Conservation (phyloP, 2,797 vertebrate species). For the Malacoctenus gilli region DNA sequence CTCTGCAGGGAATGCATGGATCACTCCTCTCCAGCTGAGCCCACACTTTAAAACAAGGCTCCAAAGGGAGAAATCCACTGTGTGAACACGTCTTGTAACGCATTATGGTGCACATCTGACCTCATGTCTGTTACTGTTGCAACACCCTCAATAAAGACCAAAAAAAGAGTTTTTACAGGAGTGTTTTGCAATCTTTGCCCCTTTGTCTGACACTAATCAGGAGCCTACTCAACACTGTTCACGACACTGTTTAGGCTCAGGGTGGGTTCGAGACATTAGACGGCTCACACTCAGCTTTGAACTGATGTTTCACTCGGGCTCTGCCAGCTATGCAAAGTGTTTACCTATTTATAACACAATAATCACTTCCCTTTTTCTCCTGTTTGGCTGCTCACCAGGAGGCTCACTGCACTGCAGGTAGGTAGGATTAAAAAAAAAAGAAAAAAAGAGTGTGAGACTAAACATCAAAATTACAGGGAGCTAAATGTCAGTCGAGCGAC, state of each 20-base stretch:
- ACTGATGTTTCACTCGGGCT: not conserved
- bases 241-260: no score
- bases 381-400: not conserved
- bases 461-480: no score
- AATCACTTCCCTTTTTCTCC: not conserved
- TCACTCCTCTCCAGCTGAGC: no score
- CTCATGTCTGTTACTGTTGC: no score
- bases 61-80: no score
- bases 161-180: not conserved
- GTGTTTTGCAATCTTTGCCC: not conserved
- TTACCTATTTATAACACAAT: constrained; percentile 1
- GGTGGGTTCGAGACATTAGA: no score
- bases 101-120: no score
- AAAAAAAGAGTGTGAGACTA: not conserved
- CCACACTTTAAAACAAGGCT: no score
- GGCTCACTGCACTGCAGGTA: not conserved
- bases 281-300: not conserved
- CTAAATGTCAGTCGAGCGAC: constrained; percentile 4
- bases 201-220: no score
- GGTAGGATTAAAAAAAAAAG: not conserved
- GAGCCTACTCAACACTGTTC: no score
- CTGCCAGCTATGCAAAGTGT: not conserved
- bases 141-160: not conserved
- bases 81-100: no score
- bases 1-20: constrained; percentile 1